Evolutionary conservation across 2,888 invertebrate genomes (phyloP), one percentile per base, ranked within the genome.

Genomic region (Leucophenga montana): DNA sequence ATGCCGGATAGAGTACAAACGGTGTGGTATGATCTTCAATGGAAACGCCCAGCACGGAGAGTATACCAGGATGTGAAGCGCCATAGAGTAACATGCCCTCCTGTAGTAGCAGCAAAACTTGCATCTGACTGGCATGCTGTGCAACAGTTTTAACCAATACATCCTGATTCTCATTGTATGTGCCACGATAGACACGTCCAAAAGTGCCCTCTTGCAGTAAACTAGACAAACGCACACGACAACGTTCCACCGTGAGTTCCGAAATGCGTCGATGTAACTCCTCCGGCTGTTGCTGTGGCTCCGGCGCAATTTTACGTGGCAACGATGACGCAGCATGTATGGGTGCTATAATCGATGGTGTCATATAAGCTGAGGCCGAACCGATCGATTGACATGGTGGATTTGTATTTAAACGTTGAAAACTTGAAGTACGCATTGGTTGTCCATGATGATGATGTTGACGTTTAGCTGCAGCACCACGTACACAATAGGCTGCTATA

Each of bases 1-100:
- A 90, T 85, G 75, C 91, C 86, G 78, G 90, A 87, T 97, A 98
- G 39, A 98, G 91, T 14, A 97, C 90, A 89, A 96, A 95, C 0
- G 97, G 97, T 20, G 95, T 95, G 0, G 95, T 94, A 85, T 95
- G 94, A 84, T 96, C 96, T 88, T 97, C 96, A 82, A 97, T 94
- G 77, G 96, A 97, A 13, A 96, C 96, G 18, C 96, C 96, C 70
- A 95, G 90, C 20, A 97, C 94, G 2, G 95, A 94, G 67, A 96
- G 91, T 67, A 97, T 92, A 76, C 95, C 91, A 68, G 97, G 92
- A 82, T 92, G 92, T 27, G 91, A 90, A 27, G 92, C 89, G 0
- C 92, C 92, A 77, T 92, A 92, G 56, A 92, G 88, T 87, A 91
- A 91, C 87, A 92, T 92, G 62, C 92, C 92, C 87, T 92, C 91